Percentiles rank a stretch among this genome's conserved stretches.
Evolutionary conservation across 2,113 vertebrate species (phyloP).

Genomic region (Capreolus pygargus): DNA sequence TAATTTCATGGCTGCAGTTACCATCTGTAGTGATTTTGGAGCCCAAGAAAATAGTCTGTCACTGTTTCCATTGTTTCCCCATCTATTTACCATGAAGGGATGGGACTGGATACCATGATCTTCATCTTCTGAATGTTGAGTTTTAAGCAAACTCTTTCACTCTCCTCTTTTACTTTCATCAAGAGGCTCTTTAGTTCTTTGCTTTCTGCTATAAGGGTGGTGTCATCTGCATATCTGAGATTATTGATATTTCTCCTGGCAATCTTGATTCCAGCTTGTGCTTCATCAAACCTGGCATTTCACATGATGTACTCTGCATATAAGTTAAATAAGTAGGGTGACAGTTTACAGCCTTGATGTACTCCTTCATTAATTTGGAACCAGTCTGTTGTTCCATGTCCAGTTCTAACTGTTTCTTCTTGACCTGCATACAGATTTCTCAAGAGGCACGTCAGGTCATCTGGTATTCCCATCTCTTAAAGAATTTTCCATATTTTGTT

Average conservation of each 20-base stretch:
- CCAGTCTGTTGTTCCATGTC: not conserved
- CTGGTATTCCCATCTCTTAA: not conserved
- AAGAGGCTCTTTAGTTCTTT: not conserved
- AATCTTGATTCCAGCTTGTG: not conserved
- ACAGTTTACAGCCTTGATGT: not conserved
- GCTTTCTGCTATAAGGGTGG: not conserved
- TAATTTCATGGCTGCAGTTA: not conserved
- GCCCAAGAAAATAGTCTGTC: not conserved
- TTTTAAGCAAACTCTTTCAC: not conserved
- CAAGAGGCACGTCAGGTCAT: not conserved
- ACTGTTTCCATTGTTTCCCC: not conserved
- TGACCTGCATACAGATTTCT: not conserved
- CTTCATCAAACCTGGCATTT: not conserved
- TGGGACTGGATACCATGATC: not conserved
- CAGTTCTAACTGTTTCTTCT: not conserved
- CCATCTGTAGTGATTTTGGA: not conserved
- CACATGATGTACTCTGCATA: not conserved
- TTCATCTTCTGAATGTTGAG: not conserved
- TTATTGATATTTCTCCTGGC: not conserved
- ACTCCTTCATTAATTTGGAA: not conserved
- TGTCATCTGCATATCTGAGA: not conserved
- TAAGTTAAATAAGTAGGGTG: not conserved
- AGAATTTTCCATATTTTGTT: not conserved
- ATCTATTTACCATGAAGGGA: not conserved
- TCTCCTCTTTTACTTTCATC: not conserved